Percentiles rank a stretch among this genome's conserved stretches.
Evolutionary conservation across 1,140 invertebrate genomes (phyloP).

Genomic region (Bombus fervidus): DNA sequence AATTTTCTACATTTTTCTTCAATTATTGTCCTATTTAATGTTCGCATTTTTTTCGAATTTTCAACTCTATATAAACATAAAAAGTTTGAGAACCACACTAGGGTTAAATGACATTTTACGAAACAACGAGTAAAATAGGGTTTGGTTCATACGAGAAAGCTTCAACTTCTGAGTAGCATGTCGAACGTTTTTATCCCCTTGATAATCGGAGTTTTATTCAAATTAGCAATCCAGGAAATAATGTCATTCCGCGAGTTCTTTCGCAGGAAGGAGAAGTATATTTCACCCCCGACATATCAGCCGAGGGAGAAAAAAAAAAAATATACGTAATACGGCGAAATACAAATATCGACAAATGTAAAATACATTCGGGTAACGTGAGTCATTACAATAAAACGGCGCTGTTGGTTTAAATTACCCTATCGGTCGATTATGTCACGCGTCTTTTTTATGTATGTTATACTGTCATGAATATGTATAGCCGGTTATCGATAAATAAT

Average conservation of each 20-base stretch:
- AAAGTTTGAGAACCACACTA: not conserved
- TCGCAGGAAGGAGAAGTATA: not conserved
- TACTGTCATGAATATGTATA: conserved; percentile 27
- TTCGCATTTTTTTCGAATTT: too few species aligned
- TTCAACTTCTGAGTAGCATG: conserved; percentile 3
- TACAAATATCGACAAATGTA: conserved; percentile 45
- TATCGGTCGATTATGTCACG: conserved; percentile 50
- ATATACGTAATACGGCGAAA: conserved; percentile 28
- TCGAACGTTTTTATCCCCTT: conserved; percentile 18
- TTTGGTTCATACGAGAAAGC: not conserved
- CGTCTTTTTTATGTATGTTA: conserved; percentile 24
- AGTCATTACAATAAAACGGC: conserved; percentile 33
- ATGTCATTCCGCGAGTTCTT: conserved; percentile 11
- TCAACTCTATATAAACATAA: not conserved
- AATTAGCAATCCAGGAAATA: conserved; percentile 23
- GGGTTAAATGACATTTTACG: not conserved
- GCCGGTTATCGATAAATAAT: conserved; percentile 39
- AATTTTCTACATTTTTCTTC: too few species aligned
- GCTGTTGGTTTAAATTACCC: conserved; percentile 41
- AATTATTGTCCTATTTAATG: too few species aligned
- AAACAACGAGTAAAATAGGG: not conserved
- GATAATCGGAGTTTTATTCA: conserved; percentile 31
- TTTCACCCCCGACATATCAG: conserved; percentile 18
- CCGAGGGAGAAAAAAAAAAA: not conserved
- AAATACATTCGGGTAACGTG: conserved; percentile 31